Base-by-base conservation (phyloP, 2,113 vertebrate genomes). In the Lagenorhynchus albirostris region DNA sequence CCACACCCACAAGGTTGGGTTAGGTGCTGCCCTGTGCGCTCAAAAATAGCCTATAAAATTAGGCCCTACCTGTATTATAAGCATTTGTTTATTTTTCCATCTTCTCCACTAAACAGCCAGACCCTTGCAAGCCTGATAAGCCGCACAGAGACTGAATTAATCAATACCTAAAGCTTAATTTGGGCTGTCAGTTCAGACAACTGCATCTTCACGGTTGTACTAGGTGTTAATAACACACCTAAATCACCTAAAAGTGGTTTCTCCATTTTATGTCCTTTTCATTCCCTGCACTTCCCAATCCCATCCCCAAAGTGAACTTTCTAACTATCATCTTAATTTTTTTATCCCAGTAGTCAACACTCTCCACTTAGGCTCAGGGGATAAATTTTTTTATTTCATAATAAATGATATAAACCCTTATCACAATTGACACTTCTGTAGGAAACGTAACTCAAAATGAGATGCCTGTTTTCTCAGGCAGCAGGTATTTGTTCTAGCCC, bases 231-330 rank as follows among this genome's bases (percentile, higher is more conserved):
- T 20, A 68, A 88, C 14, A 77, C 26, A 38, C 38, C 38, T 38
- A 38, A 38, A 38, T 38, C 38, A 38, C 38, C 96, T 71, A 62
- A 87, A 88, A 93, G 38, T 36, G 91, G 89, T 33, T 87, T 73
- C 65, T 77, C 70, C 33, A 38, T 94, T 86, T 94, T 58, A 85
- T 58, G 36, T 82, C 26, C 77, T 94, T 96, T 95, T 90, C 41
- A 71, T 44, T 62, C 47, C 38, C 47, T 41, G 3, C 1, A 50
- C 29, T 81, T 91, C 23, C 23, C 17, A 73, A 85, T 71, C 18
- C n/a, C 53, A 85, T 6, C 20, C 6, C 15, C 50, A 93, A 93
- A 65, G 25, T 50, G 93, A 96, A 74, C n/a, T 88, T 92, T 74
- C 31, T 67, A 89, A 95, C 86, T 93, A 73, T 50, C 29, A 62